Evolutionary conservation across 2,888 invertebrate genomes (phyloP), one percentile per base, ranked within the genome.

Genomic region (Cetonia aurata): DNA sequence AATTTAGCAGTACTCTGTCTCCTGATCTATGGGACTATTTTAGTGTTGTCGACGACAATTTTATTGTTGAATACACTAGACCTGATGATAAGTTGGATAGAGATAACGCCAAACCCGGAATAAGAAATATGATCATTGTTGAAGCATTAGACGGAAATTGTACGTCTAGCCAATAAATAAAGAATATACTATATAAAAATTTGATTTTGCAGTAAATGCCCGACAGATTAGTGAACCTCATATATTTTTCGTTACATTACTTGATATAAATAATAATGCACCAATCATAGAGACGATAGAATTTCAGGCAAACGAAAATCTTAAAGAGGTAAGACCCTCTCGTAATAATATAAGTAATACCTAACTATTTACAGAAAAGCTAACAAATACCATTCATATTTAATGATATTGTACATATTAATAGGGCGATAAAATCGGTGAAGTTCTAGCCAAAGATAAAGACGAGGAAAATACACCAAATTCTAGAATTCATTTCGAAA

Each of bases 201-300:
- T 9, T 50, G 9, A 50, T 50, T 42, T 48, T 62, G 17, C 41
- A 42, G 66, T 19, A 12, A 48, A 15, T 15, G 41, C 6, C 19
- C 44, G 6, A 0, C n/a, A 4, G 31, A 44, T 31, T 25, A 13
- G 10, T 1, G 48, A 48, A 31, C 10, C 13, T 25, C 4, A 3
- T 9, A 13, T 33, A 10, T 62, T 90, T 33, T 80, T 80, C 15
- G 86, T 90, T 1, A 82, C 86, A 0, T 81, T 91, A 6, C 73
- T 84, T 31, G 91, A 91, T 77, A 86, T 89, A 1, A 91, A 91
- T 76, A 89, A 91, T 80, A 87, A 90, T 72, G 85, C 86, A 0
- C 91, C 91, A 0, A 81, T 85, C 15, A 65, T 75, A 44, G 73
- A 77, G 88, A 76, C 88, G 73, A 70, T 33, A 44, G 17, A 19